These are phyloP conservation scores for Alouatta palliata DNA, from an alignment of 2,113 vertebrate genomes.

Conservation along the genomic window DNA sequence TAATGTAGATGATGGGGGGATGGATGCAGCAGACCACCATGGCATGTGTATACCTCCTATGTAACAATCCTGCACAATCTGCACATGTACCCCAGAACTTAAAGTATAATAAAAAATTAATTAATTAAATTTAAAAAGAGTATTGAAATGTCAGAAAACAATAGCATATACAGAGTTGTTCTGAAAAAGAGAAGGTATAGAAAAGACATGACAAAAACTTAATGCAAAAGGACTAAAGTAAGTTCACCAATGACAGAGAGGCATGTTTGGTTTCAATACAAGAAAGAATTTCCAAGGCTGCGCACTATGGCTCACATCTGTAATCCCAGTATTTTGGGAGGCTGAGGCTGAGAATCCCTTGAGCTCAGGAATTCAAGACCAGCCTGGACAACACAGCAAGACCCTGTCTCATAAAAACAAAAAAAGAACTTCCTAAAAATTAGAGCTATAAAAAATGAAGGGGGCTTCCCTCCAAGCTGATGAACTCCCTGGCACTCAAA, in stretches of 20 bases:
- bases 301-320: too few species aligned
- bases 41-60: too few species aligned
- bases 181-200: background rate
- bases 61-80: too few species aligned
- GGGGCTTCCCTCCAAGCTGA: background rate
- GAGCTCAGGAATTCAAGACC: too few species aligned
- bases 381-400: too few species aligned
- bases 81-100: too few species aligned
- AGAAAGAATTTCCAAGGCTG: background rate
- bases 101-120: too few species aligned
- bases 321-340: too few species aligned
- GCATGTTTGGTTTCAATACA: background rate
- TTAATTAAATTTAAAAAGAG: background rate
- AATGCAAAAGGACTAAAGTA: background rate
- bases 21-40: too few species aligned
- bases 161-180: background rate
- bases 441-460: background rate
- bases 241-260: background rate
- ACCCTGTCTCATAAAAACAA: too few species aligned
- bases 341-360: too few species aligned
- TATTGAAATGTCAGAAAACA: background rate
- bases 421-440: background rate
- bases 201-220: background rate
- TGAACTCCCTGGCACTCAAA: background rate
- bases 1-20: too few species aligned